Percentiles rank a stretch among this genome's conserved stretches.
Evolutionary conservation across 2,888 invertebrate genomes (phyloP).

Genomic region (Harpagoxenus sublaevis): DNA sequence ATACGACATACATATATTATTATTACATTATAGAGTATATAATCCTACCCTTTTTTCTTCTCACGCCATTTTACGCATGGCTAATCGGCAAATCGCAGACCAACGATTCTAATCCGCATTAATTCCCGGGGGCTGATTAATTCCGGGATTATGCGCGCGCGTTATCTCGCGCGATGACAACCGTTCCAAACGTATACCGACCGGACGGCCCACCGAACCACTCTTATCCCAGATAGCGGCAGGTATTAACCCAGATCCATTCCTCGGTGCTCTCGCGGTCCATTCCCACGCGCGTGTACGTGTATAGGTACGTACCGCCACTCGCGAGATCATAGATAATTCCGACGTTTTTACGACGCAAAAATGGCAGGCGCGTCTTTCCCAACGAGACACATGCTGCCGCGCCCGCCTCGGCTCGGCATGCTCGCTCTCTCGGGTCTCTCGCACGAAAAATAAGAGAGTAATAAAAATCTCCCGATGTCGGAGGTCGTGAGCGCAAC

Average conservation of each 20-base stretch:
- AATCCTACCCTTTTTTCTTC: slow-evolving; percentile 29
- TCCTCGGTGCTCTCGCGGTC: slow-evolving; percentile 18
- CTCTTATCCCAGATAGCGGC: slow-evolving; percentile 50
- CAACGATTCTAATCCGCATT: slow-evolving; percentile 44
- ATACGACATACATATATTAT: neutral
- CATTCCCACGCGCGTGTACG: slow-evolving; percentile 34
- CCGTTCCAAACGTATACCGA: slow-evolving; percentile 28
- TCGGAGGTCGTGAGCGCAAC: slow-evolving; percentile 34
- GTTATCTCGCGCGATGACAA: slow-evolving; percentile 51
- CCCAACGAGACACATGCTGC: slow-evolving; percentile 31
- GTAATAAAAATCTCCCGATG: slow-evolving; percentile 38
- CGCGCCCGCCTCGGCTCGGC: slow-evolving; percentile 20
- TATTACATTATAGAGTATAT: neutral
- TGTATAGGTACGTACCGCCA: slow-evolving; percentile 10
- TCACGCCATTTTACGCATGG: slow-evolving; percentile 45
- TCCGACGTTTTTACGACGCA: slow-evolving; percentile 39
- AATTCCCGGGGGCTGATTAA: slow-evolving; percentile 47
- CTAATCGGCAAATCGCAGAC: slow-evolving; percentile 36
- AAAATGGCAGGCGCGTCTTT: slow-evolving; percentile 53
- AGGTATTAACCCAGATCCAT: slow-evolving; percentile 52
- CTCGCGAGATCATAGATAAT: slow-evolving; percentile 52
- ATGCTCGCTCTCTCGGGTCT: neutral
- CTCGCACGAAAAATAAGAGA: slow-evolving; percentile 25
- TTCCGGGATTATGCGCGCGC: slow-evolving; percentile 42
- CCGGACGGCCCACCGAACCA: neutral